These are phyloP conservation scores for Pherbina coryleti DNA, from an alignment of 2,888 invertebrate species.

Conservation along the genomic window DNA sequence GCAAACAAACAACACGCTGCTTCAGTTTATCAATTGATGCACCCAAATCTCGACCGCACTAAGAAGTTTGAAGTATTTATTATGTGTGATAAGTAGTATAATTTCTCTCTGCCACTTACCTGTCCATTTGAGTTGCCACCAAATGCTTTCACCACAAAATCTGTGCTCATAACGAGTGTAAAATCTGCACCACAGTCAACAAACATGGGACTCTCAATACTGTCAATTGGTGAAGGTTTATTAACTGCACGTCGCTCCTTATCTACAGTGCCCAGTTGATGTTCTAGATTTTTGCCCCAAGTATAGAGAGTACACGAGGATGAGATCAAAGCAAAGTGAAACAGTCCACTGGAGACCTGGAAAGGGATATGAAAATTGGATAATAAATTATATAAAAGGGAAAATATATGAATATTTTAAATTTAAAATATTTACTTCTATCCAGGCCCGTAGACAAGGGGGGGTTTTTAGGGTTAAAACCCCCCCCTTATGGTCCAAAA, in stretches of 20 bases:
- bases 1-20: slow-evolving; percentile 67
- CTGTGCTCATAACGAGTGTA: slow-evolving; percentile 68
- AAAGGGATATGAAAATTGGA: background rate
- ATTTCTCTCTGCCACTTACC: slow-evolving; percentile 44
- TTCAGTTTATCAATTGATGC: slow-evolving; percentile 64
- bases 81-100: background rate
- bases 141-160: slow-evolving; percentile 67
- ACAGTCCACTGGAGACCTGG: slow-evolving; percentile 80
- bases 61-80: background rate
- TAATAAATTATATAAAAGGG: background rate
- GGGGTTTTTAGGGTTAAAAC: too few species aligned
- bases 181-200: slow-evolving; percentile 70
- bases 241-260: slow-evolving; percentile 65
- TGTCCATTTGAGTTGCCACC: slow-evolving; percentile 69
- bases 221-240: slow-evolving; percentile 65
- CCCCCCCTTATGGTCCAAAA: too few species aligned
- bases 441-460: too few species aligned
- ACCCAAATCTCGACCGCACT: slow-evolving; percentile 68
- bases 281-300: slow-evolving; percentile 92
- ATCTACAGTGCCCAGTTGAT: slow-evolving; percentile 80
- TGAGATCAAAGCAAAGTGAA: slow-evolving; percentile 83
- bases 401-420: too few species aligned
- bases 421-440: too few species aligned
- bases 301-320: slow-evolving; percentile 80
- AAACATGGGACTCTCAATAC: slow-evolving; percentile 65